Base-by-base conservation (phyloP, 2,113 vertebrate genomes). In the Oncorhynchus clarkii region DNA sequence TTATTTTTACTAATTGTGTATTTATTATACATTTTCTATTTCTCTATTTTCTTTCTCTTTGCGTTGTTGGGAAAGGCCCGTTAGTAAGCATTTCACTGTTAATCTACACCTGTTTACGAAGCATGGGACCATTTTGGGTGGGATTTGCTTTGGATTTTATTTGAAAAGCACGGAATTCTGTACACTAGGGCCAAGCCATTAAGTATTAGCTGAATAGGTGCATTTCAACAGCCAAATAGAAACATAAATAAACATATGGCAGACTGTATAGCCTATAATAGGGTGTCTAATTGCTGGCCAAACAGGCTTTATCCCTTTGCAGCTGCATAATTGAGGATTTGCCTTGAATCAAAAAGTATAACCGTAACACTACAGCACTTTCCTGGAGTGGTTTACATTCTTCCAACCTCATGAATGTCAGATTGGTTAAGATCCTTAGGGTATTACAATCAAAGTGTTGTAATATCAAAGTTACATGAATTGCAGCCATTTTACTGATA, bases 381-480 rank as follows among this genome's bases (percentile, higher is more conserved):
- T 73, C 80, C 78, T 76, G 80, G 49, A 59, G 51, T 80, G 73
- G 76, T 84, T 67, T 67, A 84, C 65, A 74, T 79, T 82, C 73
- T 84, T 74, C 79, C 60, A 54, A 66, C 26, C 59, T 85, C 67
- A 77, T 80, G 57, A 80, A 86, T 74, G 80, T 78, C 80, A 77
- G 84, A 68, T 82, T 80, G 39, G 39, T 39, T 45, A 45, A 45
- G 8, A 45, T 80, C 86, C 86, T 74, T 54, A 18, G 84, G 83
- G 74, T 49, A 48, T 78, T 80, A 76, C 82, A 85, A 79, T 45
- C 39, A 45, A 79, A 79, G 62, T 75, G 77, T 71, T 79, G n/a
- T 62, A 22, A 62, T 22, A 54, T 54, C 51, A 18, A 54, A 54
- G 51, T 54, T 54, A 54, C 16, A 54, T 54, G 12, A 54, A 11